Conservation (phyloP, 2,113 vertebrate species). For the Leptosomus discolor region DNA sequence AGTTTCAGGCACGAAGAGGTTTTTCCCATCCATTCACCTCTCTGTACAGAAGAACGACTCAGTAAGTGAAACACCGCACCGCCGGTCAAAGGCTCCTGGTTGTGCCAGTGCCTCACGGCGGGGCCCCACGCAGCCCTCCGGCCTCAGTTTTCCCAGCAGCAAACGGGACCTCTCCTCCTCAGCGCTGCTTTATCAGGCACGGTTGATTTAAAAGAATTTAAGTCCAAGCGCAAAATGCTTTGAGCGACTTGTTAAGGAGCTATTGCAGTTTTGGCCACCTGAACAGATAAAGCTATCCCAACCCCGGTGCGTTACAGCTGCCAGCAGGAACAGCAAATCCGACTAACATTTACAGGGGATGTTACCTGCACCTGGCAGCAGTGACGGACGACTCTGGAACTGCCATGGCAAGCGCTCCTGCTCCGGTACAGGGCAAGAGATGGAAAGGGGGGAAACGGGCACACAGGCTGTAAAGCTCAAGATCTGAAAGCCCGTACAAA, state of each 20-base stretch:
- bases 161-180: background rate
- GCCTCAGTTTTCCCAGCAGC: background rate
- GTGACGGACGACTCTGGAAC: background rate
- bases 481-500: background rate
- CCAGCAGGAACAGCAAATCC: background rate
- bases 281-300: background rate
- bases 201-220: background rate
- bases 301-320: background rate
- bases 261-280: background rate
- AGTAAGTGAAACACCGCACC: background rate
- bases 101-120: background rate
- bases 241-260: background rate
- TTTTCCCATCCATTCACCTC: background rate
- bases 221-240: background rate
- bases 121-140: background rate
- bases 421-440: background rate
- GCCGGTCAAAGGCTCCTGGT: background rate
- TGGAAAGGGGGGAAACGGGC: background rate
- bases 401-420: background rate
- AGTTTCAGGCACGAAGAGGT: background rate
- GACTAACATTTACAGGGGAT: background rate
- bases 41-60: background rate
- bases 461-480: background rate
- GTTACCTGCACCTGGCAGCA: background rate
- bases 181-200: background rate